A percentile compares a stretch with the other conserved stretches of the same genome.
Evolutionary conservation across 2,888 invertebrate species (phyloP).

Genomic region (Rhaphigaster nebulosa): DNA sequence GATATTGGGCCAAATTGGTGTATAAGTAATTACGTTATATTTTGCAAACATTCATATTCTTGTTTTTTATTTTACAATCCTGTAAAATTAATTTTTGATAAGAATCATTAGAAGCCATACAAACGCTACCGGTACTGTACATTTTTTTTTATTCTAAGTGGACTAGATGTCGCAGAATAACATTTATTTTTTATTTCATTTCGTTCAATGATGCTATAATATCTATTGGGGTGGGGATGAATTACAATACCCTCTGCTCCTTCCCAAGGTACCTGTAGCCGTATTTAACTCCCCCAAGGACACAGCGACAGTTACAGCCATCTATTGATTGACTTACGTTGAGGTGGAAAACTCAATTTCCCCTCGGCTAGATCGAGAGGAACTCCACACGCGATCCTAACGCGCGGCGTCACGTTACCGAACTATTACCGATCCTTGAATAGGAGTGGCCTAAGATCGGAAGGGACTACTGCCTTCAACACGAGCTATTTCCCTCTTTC

Average conservation of each 20-base stretch:
- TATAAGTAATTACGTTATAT: too few relatives aligned
- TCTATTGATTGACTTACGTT: not conserved
- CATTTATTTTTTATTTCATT: too few relatives aligned
- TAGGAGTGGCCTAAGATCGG: not conserved
- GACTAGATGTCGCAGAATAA: too few relatives aligned
- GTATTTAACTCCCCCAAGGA: not conserved
- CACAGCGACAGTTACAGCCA: not conserved
- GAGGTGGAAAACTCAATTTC: conserved; percentile 19
- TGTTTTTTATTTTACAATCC: too few relatives aligned
- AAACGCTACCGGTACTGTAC: too few relatives aligned
- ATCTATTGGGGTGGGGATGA: not conserved
- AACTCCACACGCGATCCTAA: not conserved
- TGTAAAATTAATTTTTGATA: too few relatives aligned
- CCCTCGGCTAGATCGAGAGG: not conserved
- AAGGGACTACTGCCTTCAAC: not conserved
- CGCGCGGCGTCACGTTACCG: not conserved
- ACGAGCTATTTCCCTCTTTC: not conserved
- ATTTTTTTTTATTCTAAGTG: too few relatives aligned
- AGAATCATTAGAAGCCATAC: too few relatives aligned
- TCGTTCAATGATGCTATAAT: too few relatives aligned
- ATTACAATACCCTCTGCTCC: not conserved
- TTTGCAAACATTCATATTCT: too few relatives aligned
- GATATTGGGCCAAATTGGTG: too few relatives aligned
- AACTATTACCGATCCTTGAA: not conserved
- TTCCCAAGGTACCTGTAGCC: not conserved